Evolutionary conservation across 2,888 invertebrate species (phyloP), one percentile per base, ranked within the genome.

Genomic region (Harpalus rufipes): DNA sequence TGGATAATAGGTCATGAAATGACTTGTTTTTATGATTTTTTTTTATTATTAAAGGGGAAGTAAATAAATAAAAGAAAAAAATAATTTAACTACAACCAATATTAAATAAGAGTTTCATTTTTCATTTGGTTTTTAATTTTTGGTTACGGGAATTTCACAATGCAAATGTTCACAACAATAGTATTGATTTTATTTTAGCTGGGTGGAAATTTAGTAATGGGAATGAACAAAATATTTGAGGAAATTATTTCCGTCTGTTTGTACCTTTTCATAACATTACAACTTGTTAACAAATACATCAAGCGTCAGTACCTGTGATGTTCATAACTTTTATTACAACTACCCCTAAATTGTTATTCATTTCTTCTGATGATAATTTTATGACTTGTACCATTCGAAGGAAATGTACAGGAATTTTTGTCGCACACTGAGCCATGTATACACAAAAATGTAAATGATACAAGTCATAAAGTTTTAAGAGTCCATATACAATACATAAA

Each of bases 231-330:
- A 84, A 63, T 65, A 65, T 84, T 74, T 74, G 72, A 76, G 82
- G 82, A 82, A 82, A 82, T 82, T 83, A 56, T 63, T 76, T 78
- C 78, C 56, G 78, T 63, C 39, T 78, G 32, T 84, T 84, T 83
- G 83, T 83, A 83, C 63, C 83, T 56, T 63, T 61, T 76, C 76
- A 83, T 59, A 83, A 83, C 83, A 83, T 83, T 83, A 83, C 83
- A 83, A 83, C 76, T 83, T 83, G 39, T 65, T 44, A 83, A 39
- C 25, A 74, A 61, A 76, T 51, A 78, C 58, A 2, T 78, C 21
- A 78, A 78, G 56, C 56, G 76, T 74, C 56, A 51, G 44, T 51
- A 51, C 16, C 18, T 51, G 74, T 74, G 74, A 74, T 74, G 74
- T 74, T 74, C 51, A 44, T 74, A 51, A 74, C 18, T n/a, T n/a